phyloP scores from a whole-genome alignment of 2,113 vertebrate genomes.

The Asarcornis scutulata region DNA sequence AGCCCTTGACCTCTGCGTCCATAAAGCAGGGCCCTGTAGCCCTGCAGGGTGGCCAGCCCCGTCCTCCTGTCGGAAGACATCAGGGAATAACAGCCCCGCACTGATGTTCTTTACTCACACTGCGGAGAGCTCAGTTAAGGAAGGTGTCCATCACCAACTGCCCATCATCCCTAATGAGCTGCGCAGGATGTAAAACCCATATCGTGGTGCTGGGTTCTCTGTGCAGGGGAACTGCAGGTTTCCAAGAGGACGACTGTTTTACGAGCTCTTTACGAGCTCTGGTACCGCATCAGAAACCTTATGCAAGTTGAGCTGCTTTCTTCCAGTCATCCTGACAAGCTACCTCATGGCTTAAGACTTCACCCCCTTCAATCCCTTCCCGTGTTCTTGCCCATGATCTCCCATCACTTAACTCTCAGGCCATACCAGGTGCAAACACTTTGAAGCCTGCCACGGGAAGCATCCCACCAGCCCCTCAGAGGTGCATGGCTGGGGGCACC shows the following conservation, averaged over 20 bases:
- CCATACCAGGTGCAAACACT: not conserved
- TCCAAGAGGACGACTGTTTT: not conserved
- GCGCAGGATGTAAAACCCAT: not conserved
- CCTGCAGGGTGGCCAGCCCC: not conserved
- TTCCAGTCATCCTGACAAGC: not conserved
- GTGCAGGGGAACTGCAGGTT: not conserved
- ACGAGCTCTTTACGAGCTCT: not conserved
- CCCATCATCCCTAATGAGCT: not conserved
- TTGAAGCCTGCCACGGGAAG: not conserved
- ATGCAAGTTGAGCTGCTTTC: not conserved
- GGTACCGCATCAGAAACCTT: not conserved
- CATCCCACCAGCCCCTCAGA: not conserved
- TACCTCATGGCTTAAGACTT: not conserved
- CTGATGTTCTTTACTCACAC: not conserved
- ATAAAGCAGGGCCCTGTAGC: not conserved
- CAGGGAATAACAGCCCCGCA: not conserved
- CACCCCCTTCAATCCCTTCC: not conserved
- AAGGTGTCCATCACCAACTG: not conserved
- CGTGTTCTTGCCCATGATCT: not conserved
- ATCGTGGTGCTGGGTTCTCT: not conserved
- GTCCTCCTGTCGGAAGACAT: not conserved
- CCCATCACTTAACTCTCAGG: not conserved
- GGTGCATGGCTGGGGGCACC: not conserved
- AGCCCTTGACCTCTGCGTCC: not conserved
- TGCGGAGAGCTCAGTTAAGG: not conserved